Base-by-base conservation (phyloP, 1,140 invertebrate genomes). In the Paraescarpia echinospica region DNA sequence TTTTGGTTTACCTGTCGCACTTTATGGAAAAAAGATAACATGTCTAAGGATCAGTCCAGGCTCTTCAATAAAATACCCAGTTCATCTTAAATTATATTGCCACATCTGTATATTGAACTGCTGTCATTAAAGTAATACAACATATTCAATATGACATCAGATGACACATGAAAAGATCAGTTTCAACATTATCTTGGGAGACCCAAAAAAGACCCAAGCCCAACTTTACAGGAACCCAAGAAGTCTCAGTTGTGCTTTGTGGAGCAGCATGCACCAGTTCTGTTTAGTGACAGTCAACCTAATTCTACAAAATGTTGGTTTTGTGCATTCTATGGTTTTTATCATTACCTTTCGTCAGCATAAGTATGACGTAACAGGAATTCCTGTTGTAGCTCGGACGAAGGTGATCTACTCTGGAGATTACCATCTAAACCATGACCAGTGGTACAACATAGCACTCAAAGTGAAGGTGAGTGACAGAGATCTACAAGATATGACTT, bases 361-460 rank as follows among this genome's bases (percentile, higher is more conserved):
- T 77, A 27, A 77, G 59, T 77, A 31, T 90, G 18, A 22, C 27
- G 34, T 90, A 12, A 90, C 34, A 27, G 18, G 0, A 35, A 14
- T 33, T 90, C n/a, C n/a, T 41, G 35, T 90, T 90, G 34, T 90
- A 90, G 90, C 90, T 18, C 34, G 90, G n/a, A 90, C 34, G 9
- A 0, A 90, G 34, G 90, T 33, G 22, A 90, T 90, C 35, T 2
- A 22, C 18, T 31, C 9, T 34, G 90, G 90, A 41, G 35, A 90
- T 35, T 35, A 35, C 35, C 34, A 35, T 90, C 90, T 90, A 31
- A 18, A 33, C 14, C 34, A 18, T 22, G 90, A 33, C 18, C 1
- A 34, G n/a, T 90, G 90, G 90, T 90, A 90, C 90, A 90, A 41
- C 27, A 34, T 90, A 22, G 35, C 90, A 35, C 90, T 90, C 27